Percentiles rank a stretch among this genome's conserved stretches.
These are phyloP conservation scores for Glyptemys insculpta DNA, from an alignment of 2,797 vertebrate species.

Conservation along the genomic window DNA sequence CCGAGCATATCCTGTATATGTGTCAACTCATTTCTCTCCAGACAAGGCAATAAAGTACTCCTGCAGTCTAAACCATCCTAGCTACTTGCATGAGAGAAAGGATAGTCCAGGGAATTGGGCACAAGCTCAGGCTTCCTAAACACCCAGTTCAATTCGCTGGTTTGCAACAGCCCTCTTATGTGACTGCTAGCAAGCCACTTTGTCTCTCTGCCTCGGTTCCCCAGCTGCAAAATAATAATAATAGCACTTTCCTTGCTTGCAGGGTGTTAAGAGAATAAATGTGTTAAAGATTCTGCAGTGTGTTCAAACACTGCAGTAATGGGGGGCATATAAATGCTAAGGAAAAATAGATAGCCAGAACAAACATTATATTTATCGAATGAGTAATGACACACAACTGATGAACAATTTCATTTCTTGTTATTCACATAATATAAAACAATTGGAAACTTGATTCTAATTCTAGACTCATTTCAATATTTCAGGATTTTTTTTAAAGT, in stretches of 20 bases:
- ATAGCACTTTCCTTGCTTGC: not conserved
- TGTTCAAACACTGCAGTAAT: not conserved
- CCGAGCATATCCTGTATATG: not conserved
- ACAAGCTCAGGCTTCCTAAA: not conserved
- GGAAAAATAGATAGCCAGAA: fast-evolving
- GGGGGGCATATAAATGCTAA: not conserved
- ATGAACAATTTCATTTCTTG: not conserved
- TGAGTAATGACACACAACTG: not conserved
- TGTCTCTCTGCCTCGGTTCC: not conserved
- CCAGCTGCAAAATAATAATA: not conserved
- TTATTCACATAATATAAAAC: not conserved
- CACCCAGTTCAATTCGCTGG: not conserved
- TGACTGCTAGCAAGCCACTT: not conserved
- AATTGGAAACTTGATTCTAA: not conserved
- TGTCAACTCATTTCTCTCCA: not conserved
- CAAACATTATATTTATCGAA: not conserved
- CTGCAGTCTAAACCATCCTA: not conserved
- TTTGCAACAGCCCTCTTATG: not conserved
- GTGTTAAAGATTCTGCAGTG: not conserved
- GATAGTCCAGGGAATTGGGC: not conserved
- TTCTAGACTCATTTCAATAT: not conserved
- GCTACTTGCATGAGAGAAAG: not conserved
- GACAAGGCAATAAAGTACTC: not conserved
- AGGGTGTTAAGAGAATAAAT: not conserved
- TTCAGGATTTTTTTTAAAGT: not conserved